Percentiles rank a stretch among this genome's conserved stretches.
These are phyloP conservation scores for Montipora efflorescens DNA, from an alignment of 64 coral and sea anemone genomes.

Conservation along the genomic window DNA sequence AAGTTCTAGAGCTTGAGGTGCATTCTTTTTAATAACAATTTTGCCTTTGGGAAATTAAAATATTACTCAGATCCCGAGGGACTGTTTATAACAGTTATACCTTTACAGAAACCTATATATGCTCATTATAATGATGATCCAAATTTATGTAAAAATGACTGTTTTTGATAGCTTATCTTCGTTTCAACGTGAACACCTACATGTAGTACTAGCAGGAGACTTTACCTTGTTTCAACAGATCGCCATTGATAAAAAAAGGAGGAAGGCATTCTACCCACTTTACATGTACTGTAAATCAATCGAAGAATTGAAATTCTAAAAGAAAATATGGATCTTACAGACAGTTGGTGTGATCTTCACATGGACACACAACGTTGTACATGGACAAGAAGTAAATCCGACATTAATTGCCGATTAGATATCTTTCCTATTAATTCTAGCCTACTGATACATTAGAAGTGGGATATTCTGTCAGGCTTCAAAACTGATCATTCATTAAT, in stretches of 20 bases:
- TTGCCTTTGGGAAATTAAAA: slow-evolving; percentile 36
- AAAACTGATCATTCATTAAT: slow-evolving; percentile 37
- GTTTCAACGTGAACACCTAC: slow-evolving; percentile 28
- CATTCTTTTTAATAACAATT: slow-evolving; percentile 43
- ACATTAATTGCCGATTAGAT: neutral
- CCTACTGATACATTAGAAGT: neutral
- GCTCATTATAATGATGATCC: slow-evolving; percentile 16
- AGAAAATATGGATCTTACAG: slow-evolving; percentile 33
- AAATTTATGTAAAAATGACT: slow-evolving; percentile 13
- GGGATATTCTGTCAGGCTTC: neutral
- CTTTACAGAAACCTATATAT: slow-evolving; percentile 16
- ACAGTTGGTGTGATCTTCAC: slow-evolving; percentile 48
- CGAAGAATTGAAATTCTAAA: neutral
- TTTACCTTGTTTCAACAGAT: neutral
- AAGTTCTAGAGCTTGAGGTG: neutral
- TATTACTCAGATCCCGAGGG: slow-evolving; percentile 8
- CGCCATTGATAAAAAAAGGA: slow-evolving; percentile 30
- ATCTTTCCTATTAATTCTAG: neutral
- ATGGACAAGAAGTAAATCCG: slow-evolving; percentile 10
- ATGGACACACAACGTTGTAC: neutral
- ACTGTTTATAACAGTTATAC: slow-evolving; percentile 7
- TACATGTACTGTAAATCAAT: neutral
- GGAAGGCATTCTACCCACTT: slow-evolving; percentile 5
- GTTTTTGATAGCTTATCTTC: neutral
- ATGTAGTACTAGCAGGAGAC: slow-evolving; percentile 32